Conservation (phyloP, 2,888 invertebrate genomes). For the Sclerodermus sp. region DNA sequence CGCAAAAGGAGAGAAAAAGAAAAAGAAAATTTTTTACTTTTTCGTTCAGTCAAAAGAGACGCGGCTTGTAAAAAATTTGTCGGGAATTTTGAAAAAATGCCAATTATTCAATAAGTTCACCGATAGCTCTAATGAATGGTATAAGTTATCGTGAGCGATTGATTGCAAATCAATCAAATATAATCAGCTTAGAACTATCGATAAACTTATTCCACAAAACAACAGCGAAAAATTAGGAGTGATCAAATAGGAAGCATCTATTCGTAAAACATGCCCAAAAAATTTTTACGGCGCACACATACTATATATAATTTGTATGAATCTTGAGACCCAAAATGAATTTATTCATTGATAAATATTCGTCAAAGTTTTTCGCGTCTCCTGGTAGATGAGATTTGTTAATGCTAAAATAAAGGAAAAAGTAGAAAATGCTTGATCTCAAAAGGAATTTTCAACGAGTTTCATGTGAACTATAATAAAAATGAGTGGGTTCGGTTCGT, state of each 20-base stretch:
- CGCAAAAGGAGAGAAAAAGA: conserved; percentile 12
- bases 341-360: too few species aligned
- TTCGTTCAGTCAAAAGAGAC: not conserved
- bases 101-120: conserved; percentile 36
- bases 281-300: conserved; percentile 49
- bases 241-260: conserved; percentile 50
- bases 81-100: conserved; percentile 52
- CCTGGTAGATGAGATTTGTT: too few species aligned
- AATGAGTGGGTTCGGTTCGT: too few species aligned
- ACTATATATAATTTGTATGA: conserved; percentile 22
- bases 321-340: too few species aligned
- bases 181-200: too few species aligned
- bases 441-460: too few species aligned
- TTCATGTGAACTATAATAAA: too few species aligned
- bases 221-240: conserved; percentile 9
- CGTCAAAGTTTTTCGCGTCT: too few species aligned
- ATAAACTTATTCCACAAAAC: conserved; percentile 6
- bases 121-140: conserved; percentile 1
- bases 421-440: too few species aligned
- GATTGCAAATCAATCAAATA: too few species aligned
- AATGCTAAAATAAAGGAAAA: too few species aligned
- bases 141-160: conserved; percentile 5
- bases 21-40: conserved; percentile 6
- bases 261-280: conserved; percentile 56
- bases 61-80: conserved; percentile 12